Conservation (phyloP, 2,797 vertebrate genomes). For the Erethizon dorsatum region DNA sequence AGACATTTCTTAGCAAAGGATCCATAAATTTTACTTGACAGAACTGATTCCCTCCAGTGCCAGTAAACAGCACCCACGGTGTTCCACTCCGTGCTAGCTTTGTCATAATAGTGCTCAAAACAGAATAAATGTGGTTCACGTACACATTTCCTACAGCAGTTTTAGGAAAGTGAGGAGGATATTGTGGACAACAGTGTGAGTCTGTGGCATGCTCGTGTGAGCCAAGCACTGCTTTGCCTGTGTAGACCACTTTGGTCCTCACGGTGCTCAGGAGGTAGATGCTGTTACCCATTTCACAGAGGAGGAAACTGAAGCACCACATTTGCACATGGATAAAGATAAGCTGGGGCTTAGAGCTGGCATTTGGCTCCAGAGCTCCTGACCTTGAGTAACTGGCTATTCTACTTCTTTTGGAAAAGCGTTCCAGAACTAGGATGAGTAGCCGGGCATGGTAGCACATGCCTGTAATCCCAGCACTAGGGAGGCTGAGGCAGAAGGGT, state of each 20-base stretch:
- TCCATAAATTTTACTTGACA: constrained; percentile 35
- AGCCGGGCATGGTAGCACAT: not conserved
- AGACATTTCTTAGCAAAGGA: constrained; percentile 54
- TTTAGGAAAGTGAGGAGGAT: constrained; percentile 12
- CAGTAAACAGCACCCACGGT: not conserved
- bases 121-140: constrained; percentile 8
- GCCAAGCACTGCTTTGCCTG: not conserved
- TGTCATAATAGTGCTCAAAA: constrained; percentile 43
- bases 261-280: not conserved
- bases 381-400: not conserved
- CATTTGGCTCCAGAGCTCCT: not conserved
- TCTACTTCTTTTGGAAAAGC: not conserved
- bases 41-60: not conserved
- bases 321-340: not conserved
- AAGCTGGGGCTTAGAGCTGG: not conserved
- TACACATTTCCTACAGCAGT: not conserved
- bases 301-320: not conserved
- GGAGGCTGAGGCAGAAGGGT: not conserved
- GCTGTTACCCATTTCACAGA: not conserved
- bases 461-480: not conserved
- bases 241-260: not conserved
- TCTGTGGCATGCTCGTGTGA: not conserved
- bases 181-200: not conserved
- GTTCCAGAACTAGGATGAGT: not conserved
- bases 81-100: not conserved